A percentile compares a stretch with the other conserved stretches of the same genome.
phyloP scores from a whole-genome alignment of 2,797 vertebrate species.

The Luscinia megarhynchos region DNA sequence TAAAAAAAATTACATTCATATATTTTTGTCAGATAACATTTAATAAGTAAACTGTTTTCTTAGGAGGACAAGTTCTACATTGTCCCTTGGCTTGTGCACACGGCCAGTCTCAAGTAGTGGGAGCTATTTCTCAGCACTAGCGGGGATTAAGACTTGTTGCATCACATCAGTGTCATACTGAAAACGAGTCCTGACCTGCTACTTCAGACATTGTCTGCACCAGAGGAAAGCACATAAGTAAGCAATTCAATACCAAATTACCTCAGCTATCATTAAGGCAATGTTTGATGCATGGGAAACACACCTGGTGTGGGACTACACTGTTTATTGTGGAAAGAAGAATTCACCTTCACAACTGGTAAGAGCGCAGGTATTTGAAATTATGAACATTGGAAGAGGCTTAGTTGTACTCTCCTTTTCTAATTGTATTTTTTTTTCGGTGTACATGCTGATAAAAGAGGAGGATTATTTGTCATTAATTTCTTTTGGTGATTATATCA shows the following conservation, averaged over 20 bases:
- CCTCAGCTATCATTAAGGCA: conserved; percentile 2
- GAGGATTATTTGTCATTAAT: not conserved
- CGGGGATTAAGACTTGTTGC: not conserved
- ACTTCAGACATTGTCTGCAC: not conserved
- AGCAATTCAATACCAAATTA: conserved; percentile 25
- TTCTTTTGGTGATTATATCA: not conserved
- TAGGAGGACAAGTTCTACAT: not conserved
- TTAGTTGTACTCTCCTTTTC: not conserved
- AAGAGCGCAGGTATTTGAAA: not conserved
- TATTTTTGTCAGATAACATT: not conserved
- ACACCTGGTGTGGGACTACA: not conserved
- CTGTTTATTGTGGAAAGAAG: not conserved
- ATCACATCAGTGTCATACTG: not conserved
- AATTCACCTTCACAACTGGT: not conserved
- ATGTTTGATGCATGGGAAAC: conserved; percentile 17
- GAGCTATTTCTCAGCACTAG: not conserved
- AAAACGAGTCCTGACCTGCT: not conserved
- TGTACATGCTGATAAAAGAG: not conserved
- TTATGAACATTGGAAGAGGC: not conserved
- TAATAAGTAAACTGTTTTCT: not conserved
- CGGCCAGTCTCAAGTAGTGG: not conserved
- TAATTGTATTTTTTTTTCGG: not conserved
- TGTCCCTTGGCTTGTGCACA: not conserved
- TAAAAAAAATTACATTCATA: not conserved
- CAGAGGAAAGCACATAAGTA: not conserved